Base-by-base conservation (phyloP, 2,888 invertebrate species). In the Hirtodrosophila histrioides region DNA sequence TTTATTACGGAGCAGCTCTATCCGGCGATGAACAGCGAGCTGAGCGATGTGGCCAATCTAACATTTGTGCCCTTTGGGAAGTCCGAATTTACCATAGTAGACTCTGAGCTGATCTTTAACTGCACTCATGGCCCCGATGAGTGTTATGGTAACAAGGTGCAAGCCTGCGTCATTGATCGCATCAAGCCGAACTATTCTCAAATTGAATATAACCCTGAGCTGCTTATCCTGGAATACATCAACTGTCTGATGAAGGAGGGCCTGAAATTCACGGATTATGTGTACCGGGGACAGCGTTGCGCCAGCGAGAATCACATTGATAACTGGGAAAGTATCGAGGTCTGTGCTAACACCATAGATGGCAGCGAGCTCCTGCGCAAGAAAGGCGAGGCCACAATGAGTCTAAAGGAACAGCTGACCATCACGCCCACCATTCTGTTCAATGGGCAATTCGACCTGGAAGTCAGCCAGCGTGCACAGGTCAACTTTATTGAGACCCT, bases 81-180 rank as follows among this genome's bases (percentile, higher is more conserved):
- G 91, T 93, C 94, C 77, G 93, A 93, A 92, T 91, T 79, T 63
- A 51, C 60, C 49, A 91, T 91, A 2, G 88, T 83, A 69, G 92
- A 92, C 51, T 51, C 89, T 8, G 91, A 91, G 37, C 89, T 90
- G 35, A 74, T 63, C 29, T 95, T 95, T 90, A 92, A 78, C 2
- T 96, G 96, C 80, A 95, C 95, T 79, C 95, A 96, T 82, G 95
- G 95, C 0, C 92, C 93, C 0, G 93, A 93, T 35, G 96, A 96
- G 88, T 96, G 96, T 90, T 93, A 93, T 70, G 95, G 95, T 9
- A 95, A 96, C 89, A 95, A 94, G 92, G 94, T 95, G 71, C 94
- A 94, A 80, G 93, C 93, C 3, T 94, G 94, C 70, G 94, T 93
- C 54, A 90, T 92, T 57, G 89, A 90, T 53, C 90, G 91, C 68